Percentiles rank a stretch among this genome's conserved stretches.
phyloP scores from a whole-genome alignment of 2,797 vertebrate genomes.

The Parauchenoglanis punctatus region DNA sequence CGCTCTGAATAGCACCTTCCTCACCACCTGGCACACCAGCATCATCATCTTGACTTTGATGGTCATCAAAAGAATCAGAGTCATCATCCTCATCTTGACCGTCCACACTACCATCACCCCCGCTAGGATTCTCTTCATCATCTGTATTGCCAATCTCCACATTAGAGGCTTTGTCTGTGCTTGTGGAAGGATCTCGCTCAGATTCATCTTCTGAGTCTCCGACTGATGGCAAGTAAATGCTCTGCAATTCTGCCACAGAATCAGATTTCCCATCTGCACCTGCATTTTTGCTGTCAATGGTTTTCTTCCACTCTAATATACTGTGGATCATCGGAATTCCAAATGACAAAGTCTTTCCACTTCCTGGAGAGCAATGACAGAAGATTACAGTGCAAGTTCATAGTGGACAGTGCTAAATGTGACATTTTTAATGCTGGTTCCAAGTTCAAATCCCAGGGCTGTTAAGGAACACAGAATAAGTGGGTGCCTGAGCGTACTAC shows the following conservation, averaged over 20 bases:
- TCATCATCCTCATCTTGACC: constrained; percentile 60
- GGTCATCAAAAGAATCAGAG: constrained; percentile 44
- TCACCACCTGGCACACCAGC: constrained; percentile 45
- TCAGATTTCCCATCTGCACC: constrained; percentile 7
- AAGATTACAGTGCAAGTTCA: background rate
- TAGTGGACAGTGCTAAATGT: background rate
- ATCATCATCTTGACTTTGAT: constrained; percentile 48
- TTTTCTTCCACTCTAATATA: constrained; percentile 85
- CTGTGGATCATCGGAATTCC: constrained; percentile 94
- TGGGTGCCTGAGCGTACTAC: too few relatives aligned
- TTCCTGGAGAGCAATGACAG: constrained; percentile 76
- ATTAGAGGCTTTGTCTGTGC: background rate
- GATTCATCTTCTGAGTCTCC: background rate
- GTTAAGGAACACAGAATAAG: background rate
- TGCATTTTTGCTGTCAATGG: constrained; percentile 31
- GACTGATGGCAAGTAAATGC: constrained; percentile 63
- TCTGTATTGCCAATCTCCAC: background rate
- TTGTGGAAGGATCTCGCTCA: background rate
- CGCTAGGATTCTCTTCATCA: constrained; percentile 17
- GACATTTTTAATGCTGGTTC: background rate
- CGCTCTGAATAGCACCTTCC: constrained; percentile 35
- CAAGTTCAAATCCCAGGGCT: background rate
- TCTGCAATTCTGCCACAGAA: constrained; percentile 48
- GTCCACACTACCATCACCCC: constrained; percentile 47
- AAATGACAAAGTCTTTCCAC: constrained; percentile 94